Evolutionary conservation across 64 coral and sea anemone genomes (phyloP), one percentile per base, ranked within the genome.

Genomic region (Porites lutea): DNA sequence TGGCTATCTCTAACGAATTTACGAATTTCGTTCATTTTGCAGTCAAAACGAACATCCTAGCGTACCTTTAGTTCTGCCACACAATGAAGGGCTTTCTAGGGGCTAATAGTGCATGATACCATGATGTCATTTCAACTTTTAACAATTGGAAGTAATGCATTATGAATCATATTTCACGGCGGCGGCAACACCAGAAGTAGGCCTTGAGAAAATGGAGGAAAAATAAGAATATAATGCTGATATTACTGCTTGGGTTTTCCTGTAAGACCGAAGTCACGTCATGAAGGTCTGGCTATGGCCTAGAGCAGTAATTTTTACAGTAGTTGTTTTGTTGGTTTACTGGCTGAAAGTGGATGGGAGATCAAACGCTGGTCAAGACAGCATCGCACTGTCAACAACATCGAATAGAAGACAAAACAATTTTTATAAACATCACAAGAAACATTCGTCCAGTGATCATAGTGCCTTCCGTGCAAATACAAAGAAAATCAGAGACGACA

Each of bases 91-190:
- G 5, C 3, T 18, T 19, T 84, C 37, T 19, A 2, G 48, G 48
- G 19, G 3, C 46, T 52, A 69, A 68, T 69, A 69, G 63, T 50
- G 81, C 81, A 69, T 84, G 63, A 2, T 68, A 68, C 46, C 48
- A 84, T 84, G 81, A 84, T 84, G 81, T 84, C 61, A 84, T 69
- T 11, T 19, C 46, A 48, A 53, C 18, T 22, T 50, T 52, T 16
- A 84, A 84, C 81, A 84, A 84, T 84, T 68, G 48, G 15, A n/a
- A 15, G 58, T 68, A 8, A 52, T 84, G 45, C 63, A 84, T 84
- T 68, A 84, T 84, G 46, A 51, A 84, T 84, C 3, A 68, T 65
- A 0, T 67, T 69, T 51, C 16, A 11, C 64, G 58, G 65, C 19
- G 15, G 3, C 8, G 13, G 10, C 16, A 63, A 66, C 20, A 84